phyloP scores from a whole-genome alignment of 2,888 invertebrate genomes.

The Sinotaia quadrata region DNA sequence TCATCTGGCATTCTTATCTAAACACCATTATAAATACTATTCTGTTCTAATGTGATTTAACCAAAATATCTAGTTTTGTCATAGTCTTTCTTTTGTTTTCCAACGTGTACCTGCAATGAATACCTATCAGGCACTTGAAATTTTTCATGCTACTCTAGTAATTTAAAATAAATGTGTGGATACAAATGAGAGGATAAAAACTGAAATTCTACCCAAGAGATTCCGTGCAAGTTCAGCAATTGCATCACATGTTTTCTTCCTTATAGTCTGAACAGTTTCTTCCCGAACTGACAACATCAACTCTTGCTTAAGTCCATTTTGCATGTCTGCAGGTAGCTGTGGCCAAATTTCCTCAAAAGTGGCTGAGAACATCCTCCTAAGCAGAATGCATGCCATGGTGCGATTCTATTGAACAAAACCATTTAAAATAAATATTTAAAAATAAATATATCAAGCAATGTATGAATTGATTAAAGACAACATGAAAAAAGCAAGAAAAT shows the following conservation, averaged over 20 bases:
- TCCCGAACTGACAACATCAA: constrained; percentile 87
- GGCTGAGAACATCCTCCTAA: constrained; percentile 86
- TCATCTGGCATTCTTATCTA: too few relatives aligned
- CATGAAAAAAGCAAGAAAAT: constrained; percentile 12
- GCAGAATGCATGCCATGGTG: constrained; percentile 93
- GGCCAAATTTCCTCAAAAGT: constrained; percentile 94
- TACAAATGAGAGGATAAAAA: too few relatives aligned
- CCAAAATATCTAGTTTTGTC: too few relatives aligned
- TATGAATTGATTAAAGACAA: constrained; percentile 79
- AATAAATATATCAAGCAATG: not conserved
- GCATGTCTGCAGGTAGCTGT: constrained; percentile 87
- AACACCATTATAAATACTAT: too few relatives aligned
- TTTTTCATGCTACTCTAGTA: too few relatives aligned
- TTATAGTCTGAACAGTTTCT: constrained; percentile 81
- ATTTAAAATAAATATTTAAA: not conserved
- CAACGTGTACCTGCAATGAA: too few relatives aligned
- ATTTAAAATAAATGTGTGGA: too few relatives aligned
- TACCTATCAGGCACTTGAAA: too few relatives aligned
- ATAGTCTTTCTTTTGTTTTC: too few relatives aligned
- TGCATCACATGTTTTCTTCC: constrained; percentile 95
- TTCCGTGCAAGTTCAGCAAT: constrained; percentile 96
- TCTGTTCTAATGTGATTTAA: too few relatives aligned
- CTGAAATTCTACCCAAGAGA: constrained; percentile 68
- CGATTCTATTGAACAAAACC: constrained; percentile 76
- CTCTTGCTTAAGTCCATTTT: constrained; percentile 88